These are phyloP conservation scores for Atopsyche davidsoni DNA, from an alignment of 1,140 invertebrate species.

Conservation along the genomic window DNA sequence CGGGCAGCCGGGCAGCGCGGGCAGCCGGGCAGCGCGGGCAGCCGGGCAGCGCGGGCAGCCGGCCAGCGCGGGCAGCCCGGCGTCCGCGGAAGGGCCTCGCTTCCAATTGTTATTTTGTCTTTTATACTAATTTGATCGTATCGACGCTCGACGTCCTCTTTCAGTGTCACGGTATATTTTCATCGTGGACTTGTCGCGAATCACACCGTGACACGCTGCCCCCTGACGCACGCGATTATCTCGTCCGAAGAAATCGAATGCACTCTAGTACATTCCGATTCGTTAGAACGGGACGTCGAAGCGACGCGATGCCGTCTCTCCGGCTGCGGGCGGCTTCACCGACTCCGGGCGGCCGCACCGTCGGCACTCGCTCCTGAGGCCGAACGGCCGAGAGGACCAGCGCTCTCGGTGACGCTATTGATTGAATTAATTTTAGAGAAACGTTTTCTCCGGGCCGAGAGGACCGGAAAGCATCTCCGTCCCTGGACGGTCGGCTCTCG, in stretches of 20 bases:
- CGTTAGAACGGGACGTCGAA: neutral
- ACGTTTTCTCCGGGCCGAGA: no score
- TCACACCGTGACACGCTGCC: no score
- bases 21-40: neutral
- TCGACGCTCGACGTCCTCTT: slow-evolving; percentile 22
- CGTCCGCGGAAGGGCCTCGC: neutral
- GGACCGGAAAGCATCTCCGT: no score
- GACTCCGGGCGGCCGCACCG: no score
- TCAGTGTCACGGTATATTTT: slow-evolving; percentile 23
- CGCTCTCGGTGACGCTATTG: no score
- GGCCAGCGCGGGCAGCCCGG: slow-evolving; percentile 12
- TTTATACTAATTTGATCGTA: slow-evolving; percentile 31
- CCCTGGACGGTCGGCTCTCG: no score
- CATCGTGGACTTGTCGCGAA: slow-evolving; percentile 23
- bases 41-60: neutral
- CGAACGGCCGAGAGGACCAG: no score
- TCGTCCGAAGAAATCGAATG: no score
- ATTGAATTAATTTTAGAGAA: no score
- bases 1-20: slow-evolving; percentile 1
- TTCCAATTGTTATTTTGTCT: slow-evolving; percentile 31
- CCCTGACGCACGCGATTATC: no score
- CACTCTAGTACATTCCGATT: neutral
- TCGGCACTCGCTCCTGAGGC: no score
- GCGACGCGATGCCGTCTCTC: neutral
- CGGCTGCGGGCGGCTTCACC: no score